These are phyloP conservation scores for Bambusicola thoracicus DNA, from an alignment of 2,113 vertebrate species.

Conservation along the genomic window DNA sequence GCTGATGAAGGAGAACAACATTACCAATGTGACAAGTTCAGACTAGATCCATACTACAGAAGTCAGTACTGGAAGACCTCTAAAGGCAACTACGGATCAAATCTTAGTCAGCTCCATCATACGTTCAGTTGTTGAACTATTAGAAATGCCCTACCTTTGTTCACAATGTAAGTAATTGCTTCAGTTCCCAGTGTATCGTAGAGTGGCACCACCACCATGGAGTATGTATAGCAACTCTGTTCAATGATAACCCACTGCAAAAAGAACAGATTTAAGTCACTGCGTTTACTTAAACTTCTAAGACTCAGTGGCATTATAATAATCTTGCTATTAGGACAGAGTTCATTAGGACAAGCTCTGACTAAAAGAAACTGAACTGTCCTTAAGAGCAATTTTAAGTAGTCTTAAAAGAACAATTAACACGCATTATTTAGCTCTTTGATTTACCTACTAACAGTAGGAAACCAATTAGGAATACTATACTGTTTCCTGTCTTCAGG, in stretches of 20 bases:
- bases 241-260: slow-evolving; percentile 94
- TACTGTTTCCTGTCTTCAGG: neutral
- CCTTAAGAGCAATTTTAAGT: neutral
- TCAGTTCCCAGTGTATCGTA: slow-evolving; percentile 94
- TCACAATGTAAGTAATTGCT: slow-evolving; percentile 88
- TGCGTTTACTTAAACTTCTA: neutral
- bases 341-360: neutral
- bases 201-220: slow-evolving; percentile 91
- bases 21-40: neutral
- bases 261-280: neutral
- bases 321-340: neutral
- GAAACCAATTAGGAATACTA: neutral
- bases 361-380: neutral
- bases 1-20: slow-evolving; percentile 63
- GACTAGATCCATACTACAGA: neutral
- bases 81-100: neutral
- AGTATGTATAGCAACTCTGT: slow-evolving; percentile 91
- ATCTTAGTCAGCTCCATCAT: neutral
- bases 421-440: neutral
- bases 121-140: neutral
- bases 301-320: neutral
- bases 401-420: neutral
- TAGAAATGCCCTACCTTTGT: slow-evolving; percentile 83
- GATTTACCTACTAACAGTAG: neutral
- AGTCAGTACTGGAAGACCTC: neutral